phyloP scores from a whole-genome alignment of 2,888 invertebrate species.

The Formica aserva region DNA sequence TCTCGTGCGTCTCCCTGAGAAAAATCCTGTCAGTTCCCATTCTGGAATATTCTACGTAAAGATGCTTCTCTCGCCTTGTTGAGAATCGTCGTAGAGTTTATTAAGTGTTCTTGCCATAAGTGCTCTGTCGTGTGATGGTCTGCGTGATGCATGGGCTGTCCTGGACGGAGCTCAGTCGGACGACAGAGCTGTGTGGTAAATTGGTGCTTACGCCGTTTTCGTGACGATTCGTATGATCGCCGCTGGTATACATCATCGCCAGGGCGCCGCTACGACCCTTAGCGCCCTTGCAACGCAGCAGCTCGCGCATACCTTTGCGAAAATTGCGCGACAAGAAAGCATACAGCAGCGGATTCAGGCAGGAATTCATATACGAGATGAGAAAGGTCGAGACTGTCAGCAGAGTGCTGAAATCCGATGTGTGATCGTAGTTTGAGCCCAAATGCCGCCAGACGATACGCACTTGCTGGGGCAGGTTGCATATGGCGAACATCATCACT shows the following conservation, averaged over 20 bases:
- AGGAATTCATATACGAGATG: slow-evolving; percentile 95
- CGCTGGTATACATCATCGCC: slow-evolving; percentile 76
- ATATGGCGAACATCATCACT: slow-evolving; percentile 94
- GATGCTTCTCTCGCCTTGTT: neutral
- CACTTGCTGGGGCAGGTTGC: slow-evolving; percentile 96
- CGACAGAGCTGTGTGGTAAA: slow-evolving; percentile 75
- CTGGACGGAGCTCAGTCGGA: slow-evolving; percentile 76
- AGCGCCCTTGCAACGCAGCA: slow-evolving; percentile 88
- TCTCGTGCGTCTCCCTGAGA: slow-evolving; percentile 28
- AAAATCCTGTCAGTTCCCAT: neutral
- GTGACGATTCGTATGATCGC: slow-evolving; percentile 69
- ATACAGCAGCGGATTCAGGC: slow-evolving; percentile 95
- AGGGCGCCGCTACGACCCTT: slow-evolving; percentile 72
- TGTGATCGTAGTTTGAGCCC: slow-evolving; percentile 82
- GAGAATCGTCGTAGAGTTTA: neutral
- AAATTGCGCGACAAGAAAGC: slow-evolving; percentile 94
- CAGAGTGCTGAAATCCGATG: slow-evolving; percentile 90
- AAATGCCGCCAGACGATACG: slow-evolving; percentile 96
- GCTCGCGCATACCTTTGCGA: slow-evolving; percentile 93
- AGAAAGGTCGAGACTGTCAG: slow-evolving; percentile 95
- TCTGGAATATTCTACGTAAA: slow-evolving; percentile 10
- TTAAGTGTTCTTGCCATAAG: slow-evolving; percentile 47
- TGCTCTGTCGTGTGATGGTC: slow-evolving; percentile 71
- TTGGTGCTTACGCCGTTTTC: slow-evolving; percentile 74
- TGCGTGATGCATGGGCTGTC: slow-evolving; percentile 75